Base-by-base conservation (phyloP, 2,113 vertebrate species). In the Oostethus manadensis region DNA sequence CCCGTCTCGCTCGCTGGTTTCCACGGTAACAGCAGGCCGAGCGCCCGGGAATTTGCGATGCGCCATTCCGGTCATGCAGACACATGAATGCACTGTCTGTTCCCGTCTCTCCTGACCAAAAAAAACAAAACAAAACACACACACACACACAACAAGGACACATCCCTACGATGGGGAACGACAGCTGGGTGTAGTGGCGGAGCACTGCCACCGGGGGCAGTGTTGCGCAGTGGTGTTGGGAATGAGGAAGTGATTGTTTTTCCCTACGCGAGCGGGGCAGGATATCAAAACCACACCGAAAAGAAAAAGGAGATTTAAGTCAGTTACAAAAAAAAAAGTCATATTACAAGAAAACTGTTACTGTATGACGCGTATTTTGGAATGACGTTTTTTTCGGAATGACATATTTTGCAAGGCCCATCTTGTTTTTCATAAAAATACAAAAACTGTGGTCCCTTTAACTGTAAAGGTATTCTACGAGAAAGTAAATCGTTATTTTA, bases 41-140 rank as follows among this genome's bases (percentile, higher is more conserved):
- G 62, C 63, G n/a, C 22, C 46, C 78, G 74, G 80, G 83, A 86
- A 80, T 78, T 68, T 62, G 77, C 21, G 74, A 84, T 85, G 77
- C 79, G 79, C 79, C 57, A 33, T 61, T 81, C 77, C 73, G 71
- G 79, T 85, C 77, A 74, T 77, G 81, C 77, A 76, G 72, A 73
- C 33, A 44, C 78, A 88, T 85, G 83, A 88, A 86, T 85, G 79
- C 77, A 69, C 72, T 70, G 70, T 82, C 81, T 88, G 84, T 88
- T 79, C 81, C 43, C 60, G 64, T 62, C 61, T 66, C 67, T 63
- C 73, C 64, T 71, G 57, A 42, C 66, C 35, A 68, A 78, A 42
- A 75, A 60, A 66, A 80, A 63, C 4, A 33, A 33, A 33, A 33
- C 4, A 33, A 33, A 33, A 33, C 33, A 33, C 7, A 35, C 33